Conservation (phyloP, 2,113 vertebrate genomes). For the Toxotes chatareus region DNA sequence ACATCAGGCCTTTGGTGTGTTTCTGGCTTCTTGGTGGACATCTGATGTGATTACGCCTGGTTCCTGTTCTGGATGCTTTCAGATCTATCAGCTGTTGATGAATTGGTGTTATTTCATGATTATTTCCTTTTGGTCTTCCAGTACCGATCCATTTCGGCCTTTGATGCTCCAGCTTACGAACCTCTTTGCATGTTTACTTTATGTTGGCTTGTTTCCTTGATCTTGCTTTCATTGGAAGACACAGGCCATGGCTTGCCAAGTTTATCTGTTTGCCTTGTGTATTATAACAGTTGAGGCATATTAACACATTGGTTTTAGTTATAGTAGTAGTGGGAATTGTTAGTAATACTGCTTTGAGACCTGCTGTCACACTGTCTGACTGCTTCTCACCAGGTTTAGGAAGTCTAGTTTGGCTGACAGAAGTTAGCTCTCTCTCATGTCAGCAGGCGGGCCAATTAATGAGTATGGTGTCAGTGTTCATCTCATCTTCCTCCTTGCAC, state of each 20-base stretch:
- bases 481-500: slow-evolving; percentile 17
- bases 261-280: background rate
- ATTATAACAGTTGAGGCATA: background rate
- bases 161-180: background rate
- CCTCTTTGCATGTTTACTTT: slow-evolving; percentile 19
- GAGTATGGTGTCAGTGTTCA: slow-evolving; percentile 14
- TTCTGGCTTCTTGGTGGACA: background rate
- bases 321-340: background rate
- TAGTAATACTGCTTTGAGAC: background rate
- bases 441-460: slow-evolving; percentile 39
- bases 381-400: background rate
- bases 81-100: background rate
- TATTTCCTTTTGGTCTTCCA: slow-evolving; percentile 8
- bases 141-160: slow-evolving; percentile 10
- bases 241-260: background rate
- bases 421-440: slow-evolving; percentile 26
- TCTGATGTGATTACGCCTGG: background rate
- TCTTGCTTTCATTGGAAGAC: background rate
- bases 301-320: background rate
- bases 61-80: slow-evolving; percentile 2
- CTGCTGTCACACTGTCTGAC: slow-evolving; percentile 13
- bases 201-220: background rate
- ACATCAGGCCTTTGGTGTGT: background rate
- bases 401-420: slow-evolving; percentile 3
- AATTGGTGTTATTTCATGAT: slow-evolving; percentile 13